These are phyloP conservation scores for Drosophila villosipedis DNA, from an alignment of 2,888 invertebrate genomes.

Conservation along the genomic window DNA sequence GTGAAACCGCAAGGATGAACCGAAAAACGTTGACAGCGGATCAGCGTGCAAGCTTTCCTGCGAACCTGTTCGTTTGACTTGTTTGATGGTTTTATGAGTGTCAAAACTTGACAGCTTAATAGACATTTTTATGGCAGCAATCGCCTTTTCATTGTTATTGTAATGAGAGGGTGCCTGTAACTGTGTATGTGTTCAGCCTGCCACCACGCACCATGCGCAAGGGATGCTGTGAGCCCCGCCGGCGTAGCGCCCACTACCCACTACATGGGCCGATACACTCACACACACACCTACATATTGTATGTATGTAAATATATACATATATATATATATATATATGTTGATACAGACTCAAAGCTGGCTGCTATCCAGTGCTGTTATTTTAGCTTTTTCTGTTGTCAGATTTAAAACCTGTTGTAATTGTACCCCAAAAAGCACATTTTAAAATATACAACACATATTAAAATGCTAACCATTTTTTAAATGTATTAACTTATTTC, in stretches of 20 bases:
- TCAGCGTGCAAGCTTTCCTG: constrained; percentile 66
- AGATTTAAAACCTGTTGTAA: background rate
- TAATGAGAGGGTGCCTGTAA: constrained; percentile 30
- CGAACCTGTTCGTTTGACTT: constrained; percentile 82
- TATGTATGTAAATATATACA: background rate
- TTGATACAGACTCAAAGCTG: constrained; percentile 11
- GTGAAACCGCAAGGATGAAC: constrained; percentile 56
- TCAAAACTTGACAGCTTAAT: constrained; percentile 83
- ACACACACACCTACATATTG: background rate
- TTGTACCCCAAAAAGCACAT: background rate
- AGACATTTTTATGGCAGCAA: constrained; percentile 74
- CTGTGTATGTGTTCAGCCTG: constrained; percentile 18
- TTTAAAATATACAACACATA: background rate
- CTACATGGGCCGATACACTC: background rate
- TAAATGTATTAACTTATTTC: background rate
- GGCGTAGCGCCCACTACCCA: constrained; percentile 11
- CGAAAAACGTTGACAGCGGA: constrained; percentile 66
- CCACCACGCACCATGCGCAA: constrained; percentile 13
- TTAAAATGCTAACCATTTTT: background rate
- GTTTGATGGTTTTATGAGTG: constrained; percentile 84
- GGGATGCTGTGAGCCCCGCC: constrained; percentile 45
- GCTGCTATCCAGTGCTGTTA: constrained; percentile 1
- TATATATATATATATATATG: background rate
- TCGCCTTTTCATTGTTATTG: constrained; percentile 64
- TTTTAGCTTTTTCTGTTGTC: constrained; percentile 1